Evolutionary conservation across 2,888 invertebrate genomes (phyloP).

Genomic region (Smittia aterrima): DNA sequence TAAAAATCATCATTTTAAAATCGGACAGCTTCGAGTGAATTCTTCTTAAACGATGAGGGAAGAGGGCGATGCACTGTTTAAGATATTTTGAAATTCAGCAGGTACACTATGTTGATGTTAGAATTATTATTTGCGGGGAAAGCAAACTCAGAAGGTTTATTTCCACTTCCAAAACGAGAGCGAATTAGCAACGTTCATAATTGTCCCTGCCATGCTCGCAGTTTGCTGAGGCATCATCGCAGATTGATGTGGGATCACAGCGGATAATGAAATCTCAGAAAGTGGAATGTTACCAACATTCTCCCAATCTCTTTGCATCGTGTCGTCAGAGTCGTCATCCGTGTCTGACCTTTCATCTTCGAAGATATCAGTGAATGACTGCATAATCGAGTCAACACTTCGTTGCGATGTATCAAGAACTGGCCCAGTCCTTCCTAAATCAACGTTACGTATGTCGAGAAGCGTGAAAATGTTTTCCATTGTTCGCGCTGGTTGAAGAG

Average conservation of each 20-base stretch:
- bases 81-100: too few relatives aligned
- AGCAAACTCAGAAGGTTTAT: conserved; percentile 2
- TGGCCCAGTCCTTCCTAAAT: conserved; percentile 70
- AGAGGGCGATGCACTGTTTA: neutral
- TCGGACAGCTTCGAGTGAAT: neutral
- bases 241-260: conserved; percentile 9
- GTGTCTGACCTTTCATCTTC: conserved; percentile 57
- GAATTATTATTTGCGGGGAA: too few relatives aligned
- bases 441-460: conserved; percentile 58
- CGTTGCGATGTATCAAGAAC: conserved; percentile 56
- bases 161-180: conserved; percentile 28
- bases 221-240: conserved; percentile 9
- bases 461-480: conserved; percentile 70
- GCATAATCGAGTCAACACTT: conserved; percentile 62
- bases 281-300: conserved; percentile 8
- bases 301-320: conserved; percentile 27
- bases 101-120: too few relatives aligned
- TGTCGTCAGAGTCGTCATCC: conserved; percentile 60
- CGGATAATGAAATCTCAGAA: neutral
- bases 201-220: conserved; percentile 23
- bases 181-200: conserved; percentile 30
- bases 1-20: neutral
- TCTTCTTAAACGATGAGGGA: neutral
- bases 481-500: conserved; percentile 66
- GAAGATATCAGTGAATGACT: conserved; percentile 53